Evolutionary conservation across 2,113 vertebrate genomes (phyloP).

Genomic region (Sigmodon hispidus): DNA sequence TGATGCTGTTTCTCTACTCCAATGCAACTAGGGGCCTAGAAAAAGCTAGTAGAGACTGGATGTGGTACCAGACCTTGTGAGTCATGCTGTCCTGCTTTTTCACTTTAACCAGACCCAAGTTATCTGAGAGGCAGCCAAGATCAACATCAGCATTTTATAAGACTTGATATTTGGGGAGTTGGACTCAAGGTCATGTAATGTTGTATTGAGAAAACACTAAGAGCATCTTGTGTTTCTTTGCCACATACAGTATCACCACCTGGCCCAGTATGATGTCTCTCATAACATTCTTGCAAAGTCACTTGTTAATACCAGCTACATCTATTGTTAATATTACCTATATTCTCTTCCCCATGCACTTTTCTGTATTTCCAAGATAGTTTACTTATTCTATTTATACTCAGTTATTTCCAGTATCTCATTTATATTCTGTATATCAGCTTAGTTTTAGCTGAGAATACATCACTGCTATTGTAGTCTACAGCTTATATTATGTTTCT

Average conservation of each 20-base stretch:
- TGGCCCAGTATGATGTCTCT: not conserved
- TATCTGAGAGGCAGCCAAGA: slow-evolving; percentile 2
- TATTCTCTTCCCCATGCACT: not conserved
- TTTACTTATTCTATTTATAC: not conserved
- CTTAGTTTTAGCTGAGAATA: not conserved
- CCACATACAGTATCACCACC: not conserved
- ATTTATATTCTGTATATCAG: not conserved
- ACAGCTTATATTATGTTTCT: not conserved
- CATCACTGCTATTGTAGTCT: not conserved
- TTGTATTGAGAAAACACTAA: slow-evolving; percentile 2
- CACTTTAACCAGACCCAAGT: not conserved
- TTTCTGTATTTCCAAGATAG: not conserved
- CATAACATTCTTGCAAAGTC: not conserved
- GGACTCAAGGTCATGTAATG: not conserved
- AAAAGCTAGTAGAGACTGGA: not conserved
- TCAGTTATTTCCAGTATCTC: not conserved
- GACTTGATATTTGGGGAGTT: not conserved
- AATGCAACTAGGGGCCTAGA: not conserved
- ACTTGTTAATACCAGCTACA: not conserved
- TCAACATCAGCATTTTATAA: slow-evolving; percentile 12
- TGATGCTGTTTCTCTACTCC: not conserved
- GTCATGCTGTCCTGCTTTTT: not conserved
- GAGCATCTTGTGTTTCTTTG: not conserved
- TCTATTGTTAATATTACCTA: not conserved
- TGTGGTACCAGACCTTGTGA: not conserved